Base-by-base conservation (phyloP, 1,140 invertebrate genomes). In the Wiebesia pumilae region DNA sequence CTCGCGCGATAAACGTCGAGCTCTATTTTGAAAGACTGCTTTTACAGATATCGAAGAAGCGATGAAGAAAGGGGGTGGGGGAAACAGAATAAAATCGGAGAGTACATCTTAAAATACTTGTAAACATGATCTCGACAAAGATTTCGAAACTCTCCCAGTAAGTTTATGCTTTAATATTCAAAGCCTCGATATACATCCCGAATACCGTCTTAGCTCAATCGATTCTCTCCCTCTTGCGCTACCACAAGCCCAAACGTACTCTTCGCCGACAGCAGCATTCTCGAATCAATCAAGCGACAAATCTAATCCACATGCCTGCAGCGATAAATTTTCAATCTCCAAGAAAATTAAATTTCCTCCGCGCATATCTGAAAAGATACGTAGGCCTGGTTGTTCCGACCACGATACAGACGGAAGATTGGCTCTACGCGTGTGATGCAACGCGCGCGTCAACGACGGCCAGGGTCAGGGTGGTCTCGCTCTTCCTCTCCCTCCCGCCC, bases 401-500 rank as follows among this genome's bases (percentile, higher is more conserved):
- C 7, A 27, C 3, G 24, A 62, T 27, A 40, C 58, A 24, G n/a
- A 19, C 79, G 0, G 12, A 30, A 1, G 51, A 62, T 83, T 19
- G 51, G 27, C 10, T n/a, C 77, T 77, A 78, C 33, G 16, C 33
- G 43, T 54, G 47, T 81, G 62, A 81, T 85, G 77, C 77, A 85
- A 81, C 65, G 62, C 19, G 43, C 27, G 21, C 58, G n/a, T 30
- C 77, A 16, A 54, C 27, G 77, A 77, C 51, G 79, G 84, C 30
- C 84, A 81, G 79, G 79, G 79, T 86, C 84, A 86, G 84, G 79
- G 79, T 86, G 79, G 75, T 43, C 83, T 81, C 54, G 51, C 67
- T 77, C 19, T 73, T 33, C 21, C 30, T 47, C n/a, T n/a, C 40
- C 19, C 7, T n/a, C 38, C 9, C 3, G 1, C 9, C n/a, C 33